Conservation (phyloP, 1,140 invertebrate genomes). For the Hylaeus anthracinus region DNA sequence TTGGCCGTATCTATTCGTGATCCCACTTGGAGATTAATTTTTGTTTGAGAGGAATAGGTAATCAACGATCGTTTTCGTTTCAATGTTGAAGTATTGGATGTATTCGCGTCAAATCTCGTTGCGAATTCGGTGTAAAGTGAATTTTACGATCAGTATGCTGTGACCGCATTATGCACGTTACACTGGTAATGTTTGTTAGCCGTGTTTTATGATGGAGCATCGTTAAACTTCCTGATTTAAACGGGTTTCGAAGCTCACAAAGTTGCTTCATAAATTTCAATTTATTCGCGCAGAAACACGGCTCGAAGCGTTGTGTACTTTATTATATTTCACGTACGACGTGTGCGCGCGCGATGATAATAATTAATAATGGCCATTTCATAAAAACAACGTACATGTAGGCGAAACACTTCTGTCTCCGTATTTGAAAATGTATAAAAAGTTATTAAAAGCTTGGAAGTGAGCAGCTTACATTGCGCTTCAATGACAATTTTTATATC, state of each 20-base stretch:
- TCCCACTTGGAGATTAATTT: too few relatives aligned
- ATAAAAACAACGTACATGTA: too few relatives aligned
- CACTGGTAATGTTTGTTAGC: not conserved
- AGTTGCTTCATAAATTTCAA: constrained; percentile 3
- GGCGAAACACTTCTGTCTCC: too few relatives aligned
- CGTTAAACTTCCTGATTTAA: constrained; percentile 12
- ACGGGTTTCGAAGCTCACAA: not conserved
- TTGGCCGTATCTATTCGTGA: too few relatives aligned
- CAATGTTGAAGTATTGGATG: not conserved
- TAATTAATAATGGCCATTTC: too few relatives aligned
- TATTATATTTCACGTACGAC: not conserved
- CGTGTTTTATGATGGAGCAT: not conserved
- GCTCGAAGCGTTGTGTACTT: not conserved
- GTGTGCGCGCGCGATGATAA: too few relatives aligned
- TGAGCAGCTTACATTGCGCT: too few relatives aligned
- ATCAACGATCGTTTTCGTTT: not conserved
- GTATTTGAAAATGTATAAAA: too few relatives aligned
- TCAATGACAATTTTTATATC: too few relatives aligned
- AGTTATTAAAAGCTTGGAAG: too few relatives aligned
- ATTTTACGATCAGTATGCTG: not conserved
- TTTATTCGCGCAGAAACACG: not conserved
- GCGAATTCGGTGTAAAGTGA: not conserved
- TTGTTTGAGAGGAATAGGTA: too few relatives aligned
- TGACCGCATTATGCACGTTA: not conserved
- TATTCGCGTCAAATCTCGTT: too few relatives aligned